Percentiles rank a stretch among this genome's conserved stretches.
phyloP scores from a whole-genome alignment of 2,113 vertebrate genomes.

The Nipponia nippon region DNA sequence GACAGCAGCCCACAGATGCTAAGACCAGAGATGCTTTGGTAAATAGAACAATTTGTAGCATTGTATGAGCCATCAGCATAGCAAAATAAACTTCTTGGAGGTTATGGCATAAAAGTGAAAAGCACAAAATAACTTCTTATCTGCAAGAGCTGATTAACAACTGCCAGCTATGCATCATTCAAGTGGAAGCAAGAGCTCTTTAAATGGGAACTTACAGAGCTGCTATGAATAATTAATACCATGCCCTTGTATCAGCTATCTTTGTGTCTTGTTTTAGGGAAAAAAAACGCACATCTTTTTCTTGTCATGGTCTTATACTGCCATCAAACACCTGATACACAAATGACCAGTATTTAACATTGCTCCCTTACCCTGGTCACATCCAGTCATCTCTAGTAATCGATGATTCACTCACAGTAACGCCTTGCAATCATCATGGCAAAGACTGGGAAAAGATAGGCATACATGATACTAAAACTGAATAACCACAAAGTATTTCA shows the following conservation, averaged over 20 bases:
- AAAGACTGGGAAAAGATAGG: background rate
- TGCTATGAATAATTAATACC: background rate
- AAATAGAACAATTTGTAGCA: background rate
- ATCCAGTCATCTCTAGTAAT: background rate
- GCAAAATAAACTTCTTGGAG: background rate
- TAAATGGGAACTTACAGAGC: background rate
- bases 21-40: background rate
- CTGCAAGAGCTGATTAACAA: background rate
- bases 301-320: background rate
- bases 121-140: background rate
- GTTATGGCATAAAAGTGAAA: background rate
- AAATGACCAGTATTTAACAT: background rate
- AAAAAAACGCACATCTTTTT: background rate
- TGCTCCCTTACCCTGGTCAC: background rate
- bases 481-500: background rate
- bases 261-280: background rate
- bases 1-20: background rate
- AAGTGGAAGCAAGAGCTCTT: background rate
- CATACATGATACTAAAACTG: background rate
- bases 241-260: background rate
- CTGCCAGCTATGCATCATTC: background rate
- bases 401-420: background rate
- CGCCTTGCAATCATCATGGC: background rate
- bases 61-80: background rate
- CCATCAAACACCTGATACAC: background rate